Conservation (phyloP, 1,140 invertebrate species). For the Meloidogyne floridensis region DNA sequence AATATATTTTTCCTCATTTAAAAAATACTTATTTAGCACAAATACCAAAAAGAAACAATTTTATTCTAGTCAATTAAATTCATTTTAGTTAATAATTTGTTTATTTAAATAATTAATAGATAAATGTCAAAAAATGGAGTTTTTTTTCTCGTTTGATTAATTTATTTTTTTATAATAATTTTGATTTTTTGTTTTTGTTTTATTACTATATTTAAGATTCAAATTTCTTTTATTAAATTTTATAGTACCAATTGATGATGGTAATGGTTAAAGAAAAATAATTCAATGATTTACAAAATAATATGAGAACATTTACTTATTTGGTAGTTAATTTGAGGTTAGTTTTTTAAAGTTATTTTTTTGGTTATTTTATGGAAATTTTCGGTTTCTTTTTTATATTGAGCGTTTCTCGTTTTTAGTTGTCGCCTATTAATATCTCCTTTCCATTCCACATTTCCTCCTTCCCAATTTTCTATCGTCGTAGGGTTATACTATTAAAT, state of each 20-base stretch:
- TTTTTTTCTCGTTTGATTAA: background rate
- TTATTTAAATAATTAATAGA: background rate
- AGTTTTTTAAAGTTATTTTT: background rate
- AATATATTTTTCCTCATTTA: slow-evolving; percentile 1
- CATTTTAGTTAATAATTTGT: background rate
- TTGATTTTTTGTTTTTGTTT: background rate
- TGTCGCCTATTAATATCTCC: too few species aligned
- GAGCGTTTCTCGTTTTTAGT: background rate
- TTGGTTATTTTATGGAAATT: background rate
- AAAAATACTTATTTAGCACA: background rate
- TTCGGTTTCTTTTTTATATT: background rate
- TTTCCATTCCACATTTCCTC: background rate
- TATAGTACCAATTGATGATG: background rate
- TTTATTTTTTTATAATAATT: background rate
- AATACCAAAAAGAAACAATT: background rate
- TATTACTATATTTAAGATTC: background rate
- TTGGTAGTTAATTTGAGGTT: background rate
- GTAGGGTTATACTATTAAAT: background rate
- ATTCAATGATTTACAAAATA: background rate
- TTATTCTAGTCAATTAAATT: background rate
- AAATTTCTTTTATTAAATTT: background rate
- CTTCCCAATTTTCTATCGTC: background rate
- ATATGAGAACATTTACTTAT: background rate
- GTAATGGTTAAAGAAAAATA: background rate
- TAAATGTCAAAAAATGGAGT: background rate